Conservation (phyloP, 2,888 invertebrate genomes). For the Elegia similella region DNA sequence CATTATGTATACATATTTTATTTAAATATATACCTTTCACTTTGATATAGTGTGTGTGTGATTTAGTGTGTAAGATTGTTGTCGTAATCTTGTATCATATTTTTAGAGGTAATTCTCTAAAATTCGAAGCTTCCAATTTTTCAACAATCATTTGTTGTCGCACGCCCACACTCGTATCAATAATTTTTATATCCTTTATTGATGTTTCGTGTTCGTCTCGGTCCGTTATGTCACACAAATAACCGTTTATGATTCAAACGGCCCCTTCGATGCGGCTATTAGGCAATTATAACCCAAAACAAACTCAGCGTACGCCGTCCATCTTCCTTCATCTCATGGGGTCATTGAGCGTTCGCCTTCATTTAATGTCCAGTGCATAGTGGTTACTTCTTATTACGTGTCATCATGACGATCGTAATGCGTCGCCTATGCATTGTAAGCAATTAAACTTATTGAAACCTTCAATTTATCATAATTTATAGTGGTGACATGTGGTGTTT, state of each 20-base stretch:
- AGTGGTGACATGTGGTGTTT: conserved; percentile 7
- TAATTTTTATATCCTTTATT: conserved; percentile 4
- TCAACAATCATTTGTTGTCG: background rate
- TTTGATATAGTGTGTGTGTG: too few species aligned
- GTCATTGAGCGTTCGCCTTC: conserved; percentile 72
- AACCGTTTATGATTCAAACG: conserved; percentile 17
- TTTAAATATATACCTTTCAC: too few species aligned
- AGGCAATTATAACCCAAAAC: conserved; percentile 57
- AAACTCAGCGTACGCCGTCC: conserved; percentile 41
- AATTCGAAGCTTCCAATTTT: background rate
- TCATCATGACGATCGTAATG: conserved; percentile 43
- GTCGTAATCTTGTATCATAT: background rate
- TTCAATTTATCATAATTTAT: conserved; percentile 20
- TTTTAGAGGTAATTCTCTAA: too few species aligned
- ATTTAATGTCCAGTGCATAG: conserved; percentile 40
- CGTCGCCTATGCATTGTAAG: conserved; percentile 24
- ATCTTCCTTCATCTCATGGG: conserved; percentile 49
- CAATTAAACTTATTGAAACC: conserved; percentile 26
- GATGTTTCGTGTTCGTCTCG: conserved; percentile 7
- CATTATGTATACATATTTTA: too few species aligned
- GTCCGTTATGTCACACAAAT: conserved; percentile 17
- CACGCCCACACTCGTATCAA: background rate
- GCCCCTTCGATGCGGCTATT: conserved; percentile 34
- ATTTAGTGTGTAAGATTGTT: too few species aligned
- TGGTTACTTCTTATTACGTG: conserved; percentile 49